phyloP scores from a whole-genome alignment of 2,113 vertebrate species.

The Stigmatopora argus region DNA sequence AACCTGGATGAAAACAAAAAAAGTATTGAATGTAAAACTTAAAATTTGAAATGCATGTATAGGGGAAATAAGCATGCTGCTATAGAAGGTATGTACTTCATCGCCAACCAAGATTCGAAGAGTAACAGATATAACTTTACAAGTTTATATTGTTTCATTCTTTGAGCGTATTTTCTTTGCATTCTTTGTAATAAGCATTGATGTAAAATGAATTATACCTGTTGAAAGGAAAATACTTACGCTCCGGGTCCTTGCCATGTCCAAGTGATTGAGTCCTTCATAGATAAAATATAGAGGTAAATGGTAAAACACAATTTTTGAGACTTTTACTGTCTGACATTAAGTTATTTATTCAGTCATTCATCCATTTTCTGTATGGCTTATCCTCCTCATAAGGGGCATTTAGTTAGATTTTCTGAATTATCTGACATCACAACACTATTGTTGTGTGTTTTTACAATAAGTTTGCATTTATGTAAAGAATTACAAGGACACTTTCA shows the following conservation, averaged over 20 bases:
- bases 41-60: neutral
- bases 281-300: neutral
- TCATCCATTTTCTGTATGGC: no score
- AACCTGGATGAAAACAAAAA: conserved; percentile 69
- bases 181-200: neutral
- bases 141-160: neutral
- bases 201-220: neutral
- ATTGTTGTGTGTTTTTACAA: neutral
- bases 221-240: conserved; percentile 62
- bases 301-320: neutral
- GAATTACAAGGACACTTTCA: neutral
- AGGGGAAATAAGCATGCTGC: neutral
- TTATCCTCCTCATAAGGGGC: neutral
- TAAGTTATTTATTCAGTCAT: no score
- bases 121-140: neutral
- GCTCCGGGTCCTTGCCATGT: conserved; percentile 96
- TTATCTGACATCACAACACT: neutral
- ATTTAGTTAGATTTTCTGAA: neutral
- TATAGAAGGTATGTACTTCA: neutral
- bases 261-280: conserved; percentile 93
- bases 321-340: neutral
- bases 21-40: no score
- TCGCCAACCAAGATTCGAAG: neutral
- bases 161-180: no score
- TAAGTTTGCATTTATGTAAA: neutral